Conservation (phyloP, 2,113 vertebrate genomes). For the Sinocyclocheilus anophthalmus region DNA sequence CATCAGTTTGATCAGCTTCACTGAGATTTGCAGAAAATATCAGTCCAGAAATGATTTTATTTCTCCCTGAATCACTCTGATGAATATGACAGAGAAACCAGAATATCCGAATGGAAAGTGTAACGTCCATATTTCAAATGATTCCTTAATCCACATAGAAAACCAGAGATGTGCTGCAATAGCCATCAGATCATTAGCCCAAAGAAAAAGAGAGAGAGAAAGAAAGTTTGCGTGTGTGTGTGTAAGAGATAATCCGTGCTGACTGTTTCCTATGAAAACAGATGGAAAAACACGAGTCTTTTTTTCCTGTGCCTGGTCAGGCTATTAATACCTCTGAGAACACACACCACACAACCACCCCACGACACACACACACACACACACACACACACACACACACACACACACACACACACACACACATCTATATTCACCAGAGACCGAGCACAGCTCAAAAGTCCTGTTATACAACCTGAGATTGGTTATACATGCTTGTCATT, state of each 20-base stretch:
- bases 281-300: slow-evolving; percentile 54
- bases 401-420: slow-evolving; percentile 30
- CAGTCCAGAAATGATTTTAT: neutral
- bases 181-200: slow-evolving; percentile 36
- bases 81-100: slow-evolving; percentile 15
- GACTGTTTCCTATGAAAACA: slow-evolving; percentile 57
- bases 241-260: slow-evolving; percentile 53
- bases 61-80: slow-evolving; percentile 1
- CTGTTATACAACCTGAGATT: slow-evolving; percentile 35
- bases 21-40: neutral
- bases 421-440: slow-evolving; percentile 32
- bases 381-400: slow-evolving; percentile 42
- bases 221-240: neutral
- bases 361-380: no score
- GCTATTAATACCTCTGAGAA: slow-evolving; percentile 45
- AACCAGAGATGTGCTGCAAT: slow-evolving; percentile 29
- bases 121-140: slow-evolving; percentile 7
- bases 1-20: slow-evolving; percentile 2
- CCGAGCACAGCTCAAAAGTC: slow-evolving; percentile 8
- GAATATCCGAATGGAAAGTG: neutral
- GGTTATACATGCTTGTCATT: slow-evolving; percentile 24
- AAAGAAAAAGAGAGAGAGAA: slow-evolving; percentile 3
- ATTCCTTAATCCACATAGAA: slow-evolving; percentile 23
- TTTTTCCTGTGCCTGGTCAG: slow-evolving; percentile 51
- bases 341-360: no score